Conservation (phyloP, 2,113 vertebrate genomes). For the Ariopsis seemanni region DNA sequence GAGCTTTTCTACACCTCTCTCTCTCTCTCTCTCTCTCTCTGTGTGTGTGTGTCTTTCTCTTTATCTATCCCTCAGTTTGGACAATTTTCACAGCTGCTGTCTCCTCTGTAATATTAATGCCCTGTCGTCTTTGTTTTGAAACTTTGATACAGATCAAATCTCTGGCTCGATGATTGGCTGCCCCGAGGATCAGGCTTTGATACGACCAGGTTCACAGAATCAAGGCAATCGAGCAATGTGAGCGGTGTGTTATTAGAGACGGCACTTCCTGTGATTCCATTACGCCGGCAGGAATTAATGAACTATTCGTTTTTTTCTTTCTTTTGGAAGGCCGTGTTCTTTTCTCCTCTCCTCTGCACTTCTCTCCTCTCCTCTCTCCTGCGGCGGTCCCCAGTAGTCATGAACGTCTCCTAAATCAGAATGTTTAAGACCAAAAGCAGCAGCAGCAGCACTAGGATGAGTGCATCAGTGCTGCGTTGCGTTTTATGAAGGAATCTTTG, state of each 20-base stretch:
- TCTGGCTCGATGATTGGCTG: slow-evolving; percentile 52
- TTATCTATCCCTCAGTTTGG: slow-evolving; percentile 35
- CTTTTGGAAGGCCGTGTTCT: neutral
- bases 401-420: neutral
- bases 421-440: neutral
- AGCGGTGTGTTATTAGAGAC: slow-evolving; percentile 38
- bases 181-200: slow-evolving; percentile 49
- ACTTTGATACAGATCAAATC: slow-evolving; percentile 61
- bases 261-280: slow-evolving; percentile 44
- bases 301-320: slow-evolving; percentile 19
- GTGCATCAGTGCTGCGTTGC: neutral
- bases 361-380: neutral
- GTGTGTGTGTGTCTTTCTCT: neutral
- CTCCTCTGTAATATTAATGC: slow-evolving; percentile 59
- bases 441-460: neutral
- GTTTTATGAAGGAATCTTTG: neutral
- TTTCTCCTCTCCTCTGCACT: no score
- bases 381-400: slow-evolving; percentile 34
- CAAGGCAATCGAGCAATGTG: slow-evolving; percentile 41
- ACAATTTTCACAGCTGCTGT: slow-evolving; percentile 52
- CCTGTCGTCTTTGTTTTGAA: slow-evolving; percentile 59
- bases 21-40: slow-evolving; percentile 12
- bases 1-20: slow-evolving; percentile 46
- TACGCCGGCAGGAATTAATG: slow-evolving; percentile 42
- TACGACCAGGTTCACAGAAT: slow-evolving; percentile 49